Evolutionary conservation across 2,797 vertebrate species (phyloP).

Genomic region (Enteromius treurensis): DNA sequence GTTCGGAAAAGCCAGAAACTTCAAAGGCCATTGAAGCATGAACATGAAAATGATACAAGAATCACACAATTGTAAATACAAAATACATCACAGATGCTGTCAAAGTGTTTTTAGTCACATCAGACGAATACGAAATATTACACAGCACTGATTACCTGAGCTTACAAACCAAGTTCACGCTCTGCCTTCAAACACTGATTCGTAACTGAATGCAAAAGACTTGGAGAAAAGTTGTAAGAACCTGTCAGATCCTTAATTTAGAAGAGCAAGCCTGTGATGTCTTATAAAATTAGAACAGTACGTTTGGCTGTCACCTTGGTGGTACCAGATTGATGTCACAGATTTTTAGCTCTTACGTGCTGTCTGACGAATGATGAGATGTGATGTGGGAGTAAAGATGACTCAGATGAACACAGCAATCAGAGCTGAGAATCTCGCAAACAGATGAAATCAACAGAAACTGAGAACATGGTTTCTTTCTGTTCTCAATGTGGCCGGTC

Average conservation of each 20-base stretch:
- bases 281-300: constrained; percentile 39
- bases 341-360: constrained; percentile 33
- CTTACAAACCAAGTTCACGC: constrained; percentile 1
- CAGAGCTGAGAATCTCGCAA: constrained; percentile 35
- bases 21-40: neutral
- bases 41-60: neutral
- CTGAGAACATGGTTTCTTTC: constrained; percentile 41
- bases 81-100: constrained; percentile 25
- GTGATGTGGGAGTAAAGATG: constrained; percentile 48
- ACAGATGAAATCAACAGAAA: constrained; percentile 44
- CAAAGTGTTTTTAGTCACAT: neutral
- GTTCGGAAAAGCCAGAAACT: constrained; percentile 21
- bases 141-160: neutral
- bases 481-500: constrained; percentile 34
- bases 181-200: constrained; percentile 11
- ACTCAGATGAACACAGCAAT: constrained; percentile 51
- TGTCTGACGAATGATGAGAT: constrained; percentile 44
- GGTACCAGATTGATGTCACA: constrained; percentile 42
- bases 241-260: constrained; percentile 26
- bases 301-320: constrained; percentile 48
- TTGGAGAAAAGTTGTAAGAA: constrained; percentile 18
- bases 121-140: neutral
- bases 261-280: constrained; percentile 24
- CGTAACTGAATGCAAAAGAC: neutral
- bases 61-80: constrained; percentile 31